These are phyloP conservation scores for Phyllotreta striolata DNA, from an alignment of 2,888 invertebrate genomes.

Conservation along the genomic window DNA sequence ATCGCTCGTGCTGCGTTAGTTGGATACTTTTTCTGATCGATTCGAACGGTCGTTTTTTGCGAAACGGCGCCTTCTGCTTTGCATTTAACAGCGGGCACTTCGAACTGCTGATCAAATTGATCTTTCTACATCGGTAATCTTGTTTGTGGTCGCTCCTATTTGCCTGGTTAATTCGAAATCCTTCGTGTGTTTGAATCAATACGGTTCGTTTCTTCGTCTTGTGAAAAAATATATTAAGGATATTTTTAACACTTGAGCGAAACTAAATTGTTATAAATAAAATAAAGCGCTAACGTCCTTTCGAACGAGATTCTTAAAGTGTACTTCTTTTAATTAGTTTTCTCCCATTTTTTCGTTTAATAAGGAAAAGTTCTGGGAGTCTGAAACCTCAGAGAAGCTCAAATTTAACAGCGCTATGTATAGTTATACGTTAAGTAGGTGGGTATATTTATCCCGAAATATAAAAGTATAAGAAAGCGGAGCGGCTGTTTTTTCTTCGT, in stretches of 20 bases:
- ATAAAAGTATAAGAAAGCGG: constrained; percentile 42
- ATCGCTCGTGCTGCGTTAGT: neutral
- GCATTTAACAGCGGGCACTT: too few species aligned
- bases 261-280: neutral
- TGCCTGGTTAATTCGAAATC: too few species aligned
- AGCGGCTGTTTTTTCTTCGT: constrained; percentile 46
- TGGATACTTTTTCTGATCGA: neutral
- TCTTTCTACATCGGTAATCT: too few species aligned
- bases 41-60: too few species aligned
- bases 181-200: too few species aligned
- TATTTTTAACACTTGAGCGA: neutral
- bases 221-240: too few species aligned
- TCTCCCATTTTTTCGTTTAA: constrained; percentile 39
- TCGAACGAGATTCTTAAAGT: neutral
- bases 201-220: too few species aligned
- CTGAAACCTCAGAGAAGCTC: constrained; percentile 31
- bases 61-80: too few species aligned
- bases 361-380: constrained; percentile 40
- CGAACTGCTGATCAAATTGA: too few species aligned
- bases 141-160: too few species aligned
- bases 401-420: constrained; percentile 4
- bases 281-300: neutral
- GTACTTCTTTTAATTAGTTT: constrained; percentile 32
- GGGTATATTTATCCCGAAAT: constrained; percentile 26
- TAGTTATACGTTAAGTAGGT: neutral